Evolutionary conservation across 2,888 invertebrate species (phyloP).

Genomic region (Tinea pellionella): DNA sequence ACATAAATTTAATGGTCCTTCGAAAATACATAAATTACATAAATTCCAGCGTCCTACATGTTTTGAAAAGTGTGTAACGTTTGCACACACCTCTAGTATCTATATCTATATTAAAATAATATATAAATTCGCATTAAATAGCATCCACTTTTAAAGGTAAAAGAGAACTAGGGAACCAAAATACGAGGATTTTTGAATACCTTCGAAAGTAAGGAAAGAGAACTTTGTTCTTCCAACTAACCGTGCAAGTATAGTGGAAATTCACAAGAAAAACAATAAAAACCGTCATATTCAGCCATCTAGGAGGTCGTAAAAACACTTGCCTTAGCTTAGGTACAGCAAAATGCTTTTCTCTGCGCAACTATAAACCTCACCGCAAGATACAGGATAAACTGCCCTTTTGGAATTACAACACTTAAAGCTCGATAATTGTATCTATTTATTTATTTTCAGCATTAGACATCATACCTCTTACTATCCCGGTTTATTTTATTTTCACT

Average conservation of each 20-base stretch:
- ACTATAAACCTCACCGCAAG: background rate
- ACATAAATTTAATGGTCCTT: no score
- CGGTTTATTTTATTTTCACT: no score
- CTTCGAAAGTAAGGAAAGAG: background rate
- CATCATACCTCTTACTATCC: no score
- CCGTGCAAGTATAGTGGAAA: constrained; percentile 7
- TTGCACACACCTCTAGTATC: no score
- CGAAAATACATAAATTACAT: no score
- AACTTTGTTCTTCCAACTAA: constrained; percentile 12
- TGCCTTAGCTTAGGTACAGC: constrained; percentile 2
- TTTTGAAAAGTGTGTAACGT: no score
- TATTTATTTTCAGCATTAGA: no score
- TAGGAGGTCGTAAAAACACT: constrained; percentile 12
- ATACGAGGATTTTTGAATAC: constrained; percentile 2
- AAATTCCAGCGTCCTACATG: no score
- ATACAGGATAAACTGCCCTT: background rate
- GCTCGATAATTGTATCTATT: no score
- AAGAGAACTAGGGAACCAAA: background rate
- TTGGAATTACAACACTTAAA: no score
- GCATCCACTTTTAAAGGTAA: background rate
- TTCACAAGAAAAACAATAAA: constrained; percentile 14
- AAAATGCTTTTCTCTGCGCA: constrained; percentile 3
- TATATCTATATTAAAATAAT: no score
- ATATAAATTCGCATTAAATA: no score
- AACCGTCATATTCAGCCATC: constrained; percentile 10